phyloP scores from a whole-genome alignment of 2,113 vertebrate genomes.

The Tapirus terrestris region DNA sequence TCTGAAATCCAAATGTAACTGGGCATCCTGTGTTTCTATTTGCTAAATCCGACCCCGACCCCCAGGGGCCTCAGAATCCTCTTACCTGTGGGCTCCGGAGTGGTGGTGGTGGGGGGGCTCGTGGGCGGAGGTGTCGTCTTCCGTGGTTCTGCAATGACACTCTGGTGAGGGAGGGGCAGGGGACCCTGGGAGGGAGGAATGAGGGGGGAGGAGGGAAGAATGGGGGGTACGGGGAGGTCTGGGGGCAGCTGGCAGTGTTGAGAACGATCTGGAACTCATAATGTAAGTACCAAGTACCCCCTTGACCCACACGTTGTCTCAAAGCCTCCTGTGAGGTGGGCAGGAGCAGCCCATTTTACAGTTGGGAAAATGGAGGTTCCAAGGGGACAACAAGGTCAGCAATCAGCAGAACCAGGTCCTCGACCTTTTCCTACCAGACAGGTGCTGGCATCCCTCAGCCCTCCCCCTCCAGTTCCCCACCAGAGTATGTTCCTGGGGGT shows the following conservation, averaged over 20 bases:
- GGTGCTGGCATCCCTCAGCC: neutral
- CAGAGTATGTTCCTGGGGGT: neutral
- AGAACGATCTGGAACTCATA: neutral
- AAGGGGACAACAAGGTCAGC: neutral
- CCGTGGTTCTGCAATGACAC: slow-evolving; percentile 68
- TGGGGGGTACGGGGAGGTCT: fast-evolving
- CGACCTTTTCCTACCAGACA: neutral
- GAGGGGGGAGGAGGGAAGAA: neutral
- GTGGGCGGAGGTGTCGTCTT: neutral
- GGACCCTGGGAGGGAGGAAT: neutral
- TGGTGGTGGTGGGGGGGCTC: fast-evolving
- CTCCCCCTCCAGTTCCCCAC: neutral
- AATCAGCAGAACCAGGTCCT: neutral
- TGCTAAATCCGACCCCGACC: neutral
- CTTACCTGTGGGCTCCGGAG: slow-evolving; percentile 74
- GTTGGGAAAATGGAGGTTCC: neutral
- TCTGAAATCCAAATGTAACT: neutral
- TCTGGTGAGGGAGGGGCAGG: neutral
- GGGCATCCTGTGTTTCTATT: neutral
- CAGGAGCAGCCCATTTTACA: neutral
- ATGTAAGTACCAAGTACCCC: neutral
- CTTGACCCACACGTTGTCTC: fast-evolving
- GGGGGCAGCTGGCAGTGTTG: fast-evolving
- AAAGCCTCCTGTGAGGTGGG: neutral
- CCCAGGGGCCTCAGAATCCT: fast-evolving